Percentiles rank a stretch among this genome's conserved stretches.
phyloP scores from a whole-genome alignment of 2,888 invertebrate species.

The Parapristionchus giblindavisi region DNA sequence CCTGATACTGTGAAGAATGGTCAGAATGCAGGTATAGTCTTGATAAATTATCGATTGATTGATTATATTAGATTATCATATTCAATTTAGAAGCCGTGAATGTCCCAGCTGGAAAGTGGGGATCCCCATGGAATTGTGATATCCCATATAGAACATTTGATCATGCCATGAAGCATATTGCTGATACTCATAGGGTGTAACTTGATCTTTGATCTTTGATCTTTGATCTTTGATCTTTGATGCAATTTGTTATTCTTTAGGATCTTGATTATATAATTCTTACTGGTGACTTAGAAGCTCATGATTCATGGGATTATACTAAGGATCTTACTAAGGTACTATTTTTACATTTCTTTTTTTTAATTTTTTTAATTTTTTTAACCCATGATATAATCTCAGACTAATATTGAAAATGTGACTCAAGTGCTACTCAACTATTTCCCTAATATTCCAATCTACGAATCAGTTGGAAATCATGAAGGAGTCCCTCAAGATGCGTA shows the following conservation, averaged over 20 bases:
- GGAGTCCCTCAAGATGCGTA: conserved; percentile 92
- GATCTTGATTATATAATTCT: conserved; percentile 30
- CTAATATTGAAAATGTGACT: conserved; percentile 56
- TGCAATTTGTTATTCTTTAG: not conserved
- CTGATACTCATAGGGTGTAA: conserved; percentile 58
- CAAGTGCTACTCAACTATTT: conserved; percentile 74
- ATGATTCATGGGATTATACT: conserved; percentile 89
- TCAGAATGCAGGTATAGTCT: not conserved
- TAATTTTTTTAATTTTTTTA: too few species aligned
- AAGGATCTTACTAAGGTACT: conserved; percentile 74
- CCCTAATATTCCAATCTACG: conserved; percentile 86
- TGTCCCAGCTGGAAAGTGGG: conserved; percentile 70
- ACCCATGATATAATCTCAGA: too few species aligned
- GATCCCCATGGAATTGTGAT: conserved; percentile 70
- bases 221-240: not conserved
- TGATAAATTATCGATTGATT: not conserved
- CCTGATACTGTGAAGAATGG: not conserved
- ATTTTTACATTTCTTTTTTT: too few species aligned
- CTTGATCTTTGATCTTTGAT: not conserved
- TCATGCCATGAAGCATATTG: conserved; percentile 69
- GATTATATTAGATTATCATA: not conserved
- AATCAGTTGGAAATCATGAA: conserved; percentile 94
- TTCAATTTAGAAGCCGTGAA: not conserved
- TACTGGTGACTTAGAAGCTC: conserved; percentile 86
- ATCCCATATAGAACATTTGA: conserved; percentile 69